Percentiles rank a stretch among this genome's conserved stretches.
Conservation (phyloP, 2,113 vertebrate genomes). For the Furnarius figulus region DNA sequence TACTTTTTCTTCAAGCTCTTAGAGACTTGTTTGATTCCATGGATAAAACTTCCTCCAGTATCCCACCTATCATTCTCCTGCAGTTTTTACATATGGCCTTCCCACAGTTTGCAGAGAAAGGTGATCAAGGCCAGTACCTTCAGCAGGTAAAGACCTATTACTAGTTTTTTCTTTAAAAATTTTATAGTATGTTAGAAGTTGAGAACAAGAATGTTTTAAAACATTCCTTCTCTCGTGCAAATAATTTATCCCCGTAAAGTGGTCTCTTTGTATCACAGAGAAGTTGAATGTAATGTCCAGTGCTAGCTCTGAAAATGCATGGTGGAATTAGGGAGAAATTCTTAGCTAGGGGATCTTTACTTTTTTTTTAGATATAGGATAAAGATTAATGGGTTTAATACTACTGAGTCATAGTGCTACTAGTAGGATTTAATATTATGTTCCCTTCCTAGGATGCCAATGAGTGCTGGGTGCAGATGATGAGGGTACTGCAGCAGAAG, state of each 20-base stretch:
- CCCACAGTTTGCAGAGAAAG: conserved; percentile 98
- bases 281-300: not conserved
- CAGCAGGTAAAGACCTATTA: conserved; percentile 84
- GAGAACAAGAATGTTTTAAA: not conserved
- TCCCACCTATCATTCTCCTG: conserved; percentile 96
- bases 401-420: not conserved
- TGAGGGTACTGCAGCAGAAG: conserved; percentile 97
- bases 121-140: conserved; percentile 97
- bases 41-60: conserved; percentile 98
- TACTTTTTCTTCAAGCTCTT: conserved; percentile 84
- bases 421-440: not conserved
- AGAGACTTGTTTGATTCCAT: conserved; percentile 98
- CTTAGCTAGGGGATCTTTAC: not conserved
- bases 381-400: not conserved
- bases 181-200: not conserved
- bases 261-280: not conserved
- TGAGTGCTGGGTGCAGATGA: conserved; percentile 97
- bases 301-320: not conserved
- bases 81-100: conserved; percentile 99
- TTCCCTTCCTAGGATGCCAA: conserved; percentile 88
- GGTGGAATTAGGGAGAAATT: not conserved
- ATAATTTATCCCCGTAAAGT: not conserved
- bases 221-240: not conserved
- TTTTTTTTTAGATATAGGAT: not conserved
- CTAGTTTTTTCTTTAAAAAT: not conserved